Evolutionary conservation across 2,113 vertebrate genomes (phyloP).

Genomic region (Origma solitaria): DNA sequence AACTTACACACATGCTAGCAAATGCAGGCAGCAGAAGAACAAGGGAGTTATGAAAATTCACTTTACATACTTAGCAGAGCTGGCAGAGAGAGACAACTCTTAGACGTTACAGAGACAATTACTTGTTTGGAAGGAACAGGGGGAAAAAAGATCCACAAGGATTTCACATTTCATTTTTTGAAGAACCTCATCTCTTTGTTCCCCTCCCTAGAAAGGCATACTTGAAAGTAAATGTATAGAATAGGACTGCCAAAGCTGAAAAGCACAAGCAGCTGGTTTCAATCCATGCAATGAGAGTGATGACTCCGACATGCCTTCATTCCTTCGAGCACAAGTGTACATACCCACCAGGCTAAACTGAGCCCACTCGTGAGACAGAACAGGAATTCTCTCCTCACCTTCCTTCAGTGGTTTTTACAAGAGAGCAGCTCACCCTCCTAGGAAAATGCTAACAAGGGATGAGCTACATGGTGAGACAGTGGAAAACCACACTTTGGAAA

Average conservation of each 20-base stretch:
- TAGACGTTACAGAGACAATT: not conserved
- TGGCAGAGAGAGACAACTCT: not conserved
- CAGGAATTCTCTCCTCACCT: not conserved
- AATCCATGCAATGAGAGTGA: not conserved
- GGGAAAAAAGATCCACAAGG: not conserved
- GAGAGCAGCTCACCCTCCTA: not conserved
- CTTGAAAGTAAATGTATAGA: not conserved
- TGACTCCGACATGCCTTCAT: not conserved
- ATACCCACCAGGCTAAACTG: accelerated
- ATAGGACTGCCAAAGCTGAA: not conserved
- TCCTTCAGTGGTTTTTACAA: not conserved
- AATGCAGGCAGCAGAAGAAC: not conserved
- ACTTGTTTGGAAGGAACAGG: not conserved
- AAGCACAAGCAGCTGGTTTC: not conserved
- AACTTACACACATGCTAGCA: not conserved
- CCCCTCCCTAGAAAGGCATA: not conserved
- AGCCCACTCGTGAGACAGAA: accelerated
- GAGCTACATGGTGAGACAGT: not conserved
- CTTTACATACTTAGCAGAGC: not conserved
- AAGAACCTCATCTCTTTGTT: not conserved
- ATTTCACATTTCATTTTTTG: not conserved
- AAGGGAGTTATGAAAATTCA: not conserved
- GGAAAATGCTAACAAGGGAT: not conserved
- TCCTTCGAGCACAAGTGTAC: accelerated
- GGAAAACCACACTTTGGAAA: not conserved